Percentiles rank a stretch among this genome's conserved stretches.
Evolutionary conservation across 1,140 invertebrate genomes (phyloP).

Genomic region (Lamellibrachia luymesi): DNA sequence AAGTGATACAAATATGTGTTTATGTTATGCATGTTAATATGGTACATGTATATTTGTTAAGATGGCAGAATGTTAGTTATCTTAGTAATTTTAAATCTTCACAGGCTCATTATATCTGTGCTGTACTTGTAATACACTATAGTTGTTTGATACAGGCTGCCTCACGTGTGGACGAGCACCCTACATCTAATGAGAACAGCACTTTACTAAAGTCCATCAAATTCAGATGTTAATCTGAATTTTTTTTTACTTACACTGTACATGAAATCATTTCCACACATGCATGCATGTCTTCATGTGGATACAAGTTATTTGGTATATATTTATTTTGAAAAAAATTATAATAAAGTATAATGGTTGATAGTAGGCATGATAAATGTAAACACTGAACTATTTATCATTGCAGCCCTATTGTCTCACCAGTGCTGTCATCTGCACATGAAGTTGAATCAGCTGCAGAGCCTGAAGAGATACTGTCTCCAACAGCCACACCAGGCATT

Average conservation of each 20-base stretch:
- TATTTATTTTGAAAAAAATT: no score
- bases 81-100: no score
- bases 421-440: not conserved
- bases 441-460: not conserved
- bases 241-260: not conserved
- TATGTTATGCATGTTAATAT: no score
- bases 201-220: not conserved
- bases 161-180: not conserved
- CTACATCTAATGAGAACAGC: not conserved
- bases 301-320: no score
- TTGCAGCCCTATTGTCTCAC: not conserved
- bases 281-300: no score
- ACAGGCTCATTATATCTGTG: no score
- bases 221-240: not conserved
- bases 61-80: no score
- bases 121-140: not conserved
- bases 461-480: not conserved
- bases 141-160: not conserved
- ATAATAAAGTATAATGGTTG: no score
- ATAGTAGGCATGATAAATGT: not conserved
- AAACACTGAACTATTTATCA: not conserved
- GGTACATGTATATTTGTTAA: no score
- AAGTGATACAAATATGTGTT: no score
- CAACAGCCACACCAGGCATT: not conserved
- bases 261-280: no score